Evolutionary conservation across 2,888 invertebrate genomes (phyloP), one percentile per base, ranked within the genome.

Genomic region (Sepiola atlantica): DNA sequence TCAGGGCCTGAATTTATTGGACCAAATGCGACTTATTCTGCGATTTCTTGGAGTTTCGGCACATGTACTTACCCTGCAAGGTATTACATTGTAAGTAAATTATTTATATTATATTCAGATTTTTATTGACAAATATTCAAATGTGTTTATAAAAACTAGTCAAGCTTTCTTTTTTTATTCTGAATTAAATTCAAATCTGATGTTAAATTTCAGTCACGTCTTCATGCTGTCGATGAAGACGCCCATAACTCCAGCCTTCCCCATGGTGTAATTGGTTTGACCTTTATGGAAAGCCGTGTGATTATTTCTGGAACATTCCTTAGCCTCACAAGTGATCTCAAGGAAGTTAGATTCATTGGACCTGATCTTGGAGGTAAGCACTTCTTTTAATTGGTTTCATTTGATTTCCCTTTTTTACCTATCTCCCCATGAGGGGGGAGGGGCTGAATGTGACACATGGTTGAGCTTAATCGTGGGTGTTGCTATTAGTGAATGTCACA

Each of bases 71-170:
- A 95, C 3, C 57, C 91, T 16, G 55, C 95, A 21, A 94, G 93
- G 20, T 94, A 95, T 92, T 95, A 94, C 93, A 95, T 95, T 93
- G 95, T 95, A 94, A 94, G 95, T 94, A 32, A 32, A 28, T 28
- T 10, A 12, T 77, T 77, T 77, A 8, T 10, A 57, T 6, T 57
- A 57, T 57, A 28, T 1, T 61, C 28, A 61, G 24, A 77, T n/a
- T 77, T 77, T n/a, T n/a, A 21, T 16, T n/a, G 8, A 45, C 45
- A 45, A 45, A 45, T 45, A 45, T 45, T 45, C 45, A 45, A 45
- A 45, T 28, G 14, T 77, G 12, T 77, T 77, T 12, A n/a, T n/a
- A 32, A 3, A n/a, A 45, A 4, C 8, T 45, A 45, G 2, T 77
- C n/a, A 77, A 14, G 1, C 12, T 77, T 77, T 77, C 14, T n/a